Base-by-base conservation (phyloP, 2,888 invertebrate species). In the Byasa hedistus region DNA sequence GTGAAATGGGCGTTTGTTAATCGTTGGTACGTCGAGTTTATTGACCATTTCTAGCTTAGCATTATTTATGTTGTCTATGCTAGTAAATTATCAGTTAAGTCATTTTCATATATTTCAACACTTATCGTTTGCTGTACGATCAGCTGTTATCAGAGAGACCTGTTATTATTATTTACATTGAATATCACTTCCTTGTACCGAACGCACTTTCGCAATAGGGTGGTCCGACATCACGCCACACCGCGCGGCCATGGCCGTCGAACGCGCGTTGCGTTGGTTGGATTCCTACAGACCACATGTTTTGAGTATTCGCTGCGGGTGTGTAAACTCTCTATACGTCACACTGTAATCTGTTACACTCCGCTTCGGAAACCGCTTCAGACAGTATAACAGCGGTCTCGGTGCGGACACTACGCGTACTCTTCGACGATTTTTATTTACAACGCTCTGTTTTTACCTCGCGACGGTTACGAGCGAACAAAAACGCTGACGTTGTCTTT, bases 141-240 rank as follows among this genome's bases (percentile, higher is more conserved):
- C 48, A 48, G 19, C 48, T 48, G 48, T 48, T 48, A 48, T 48
- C n/a, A 15, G 36, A 36, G 36, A 27, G 27, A 67, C 63, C 64
- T 66, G 56, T 69, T 58, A 61, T 61, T 62, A 57, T 63, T 51
- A 58, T 61, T 54, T 56, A 64, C 65, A 55, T 68, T 69, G 68
- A 54, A 57, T 63, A 54, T 64, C 61, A 68, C 68, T 71, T 69
- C 63, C 69, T 66, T 54, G 51, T 65, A 61, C 36, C 58, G 68
- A 66, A 67, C 69, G 65, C 65, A 84, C 86, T 90, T 90, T 89
- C 89, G 84, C 83, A 87, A 83, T 66, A 69, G 69, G 75, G 77
- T 84, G 83, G 84, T 79, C 75, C 82, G 85, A 84, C 79, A 76
- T 75, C 76, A 89, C 90, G 91, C 90, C 89, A 91, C 79, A 80